Evolutionary conservation across 2,888 invertebrate genomes (phyloP), one percentile per base, ranked within the genome.

Genomic region (Drosophila melanocephala): DNA sequence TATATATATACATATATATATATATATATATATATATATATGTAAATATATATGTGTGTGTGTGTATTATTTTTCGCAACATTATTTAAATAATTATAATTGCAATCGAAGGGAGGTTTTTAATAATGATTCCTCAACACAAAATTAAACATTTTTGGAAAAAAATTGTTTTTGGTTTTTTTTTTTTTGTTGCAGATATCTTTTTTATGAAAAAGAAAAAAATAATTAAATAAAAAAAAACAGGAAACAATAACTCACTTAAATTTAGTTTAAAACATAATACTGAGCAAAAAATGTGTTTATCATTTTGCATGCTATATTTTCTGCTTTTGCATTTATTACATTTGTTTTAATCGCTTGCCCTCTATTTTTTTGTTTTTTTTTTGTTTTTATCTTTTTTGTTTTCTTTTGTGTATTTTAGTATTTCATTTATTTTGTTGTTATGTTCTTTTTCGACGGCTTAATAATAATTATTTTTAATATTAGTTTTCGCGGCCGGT

Each of bases 201-300:
- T 44, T 52, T 72, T 42, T 64, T 19, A 39, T 47, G 37, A 5
- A 37, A 55, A 63, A 72, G 55, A 42, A 58, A 58, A 74, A 74
- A 70, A 69, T 57, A 70, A 61, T 67, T 63, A 70, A 81, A 72
- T 62, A 73, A 77, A 70, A 66, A 71, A 77, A 75, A 47, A 47
- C 82, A 80, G 85, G 86, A 85, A 81, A 84, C 87, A 84, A 83
- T 85, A 91, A 89, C 85, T 87, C 88, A 84, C 92, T 92, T 93
- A 92, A 91, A 87, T 89, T 69, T 82, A 90, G 83, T 93, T 92
- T 92, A 92, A 86, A 92, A 92, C 91, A 92, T 93, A 93, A 93
- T 93, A 93, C 93, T 93, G 93, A 93, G 92, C 93, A 92, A 91
- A 92, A 90, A 89, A 92, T 91, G 73, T 87, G 68, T 81, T 71